Evolutionary conservation across 2,888 invertebrate species (phyloP).

Genomic region (Phania funesta): DNA sequence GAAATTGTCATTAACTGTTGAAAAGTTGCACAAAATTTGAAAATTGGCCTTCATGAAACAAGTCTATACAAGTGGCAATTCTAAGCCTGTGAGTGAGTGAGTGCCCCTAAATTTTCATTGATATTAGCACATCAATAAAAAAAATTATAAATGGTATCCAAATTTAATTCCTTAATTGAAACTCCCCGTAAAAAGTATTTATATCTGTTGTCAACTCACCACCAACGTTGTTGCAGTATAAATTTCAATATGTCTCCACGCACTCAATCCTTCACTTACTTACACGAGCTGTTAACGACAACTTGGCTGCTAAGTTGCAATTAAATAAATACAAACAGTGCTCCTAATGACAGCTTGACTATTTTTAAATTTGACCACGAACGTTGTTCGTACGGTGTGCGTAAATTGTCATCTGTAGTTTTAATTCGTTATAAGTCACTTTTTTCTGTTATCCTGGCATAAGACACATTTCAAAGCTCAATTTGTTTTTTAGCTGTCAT

Average conservation of each 20-base stretch:
- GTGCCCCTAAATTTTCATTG: too few relatives aligned
- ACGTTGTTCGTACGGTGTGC: conserved; percentile 32
- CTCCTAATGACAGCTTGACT: conserved; percentile 6
- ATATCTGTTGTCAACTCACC: neutral
- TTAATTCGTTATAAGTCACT: conserved; percentile 23
- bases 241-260: neutral
- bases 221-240: conserved; percentile 39
- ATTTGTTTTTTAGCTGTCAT: conserved; percentile 8
- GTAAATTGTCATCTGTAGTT: conserved; percentile 43
- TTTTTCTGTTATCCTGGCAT: neutral
- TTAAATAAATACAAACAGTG: conserved; percentile 26
- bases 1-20: too few relatives aligned
- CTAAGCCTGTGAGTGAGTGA: too few relatives aligned
- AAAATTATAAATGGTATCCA: too few relatives aligned
- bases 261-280: neutral
- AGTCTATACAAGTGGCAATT: too few relatives aligned
- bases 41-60: too few relatives aligned
- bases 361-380: neutral
- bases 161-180: too few relatives aligned
- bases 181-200: too few relatives aligned
- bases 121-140: too few relatives aligned
- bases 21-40: too few relatives aligned
- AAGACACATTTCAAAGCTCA: conserved; percentile 29
- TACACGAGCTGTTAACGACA: conserved; percentile 31
- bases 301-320: conserved; percentile 42